Evolutionary conservation across 2,113 vertebrate genomes (phyloP).

Genomic region (Syrrhaptes paradoxus): DNA sequence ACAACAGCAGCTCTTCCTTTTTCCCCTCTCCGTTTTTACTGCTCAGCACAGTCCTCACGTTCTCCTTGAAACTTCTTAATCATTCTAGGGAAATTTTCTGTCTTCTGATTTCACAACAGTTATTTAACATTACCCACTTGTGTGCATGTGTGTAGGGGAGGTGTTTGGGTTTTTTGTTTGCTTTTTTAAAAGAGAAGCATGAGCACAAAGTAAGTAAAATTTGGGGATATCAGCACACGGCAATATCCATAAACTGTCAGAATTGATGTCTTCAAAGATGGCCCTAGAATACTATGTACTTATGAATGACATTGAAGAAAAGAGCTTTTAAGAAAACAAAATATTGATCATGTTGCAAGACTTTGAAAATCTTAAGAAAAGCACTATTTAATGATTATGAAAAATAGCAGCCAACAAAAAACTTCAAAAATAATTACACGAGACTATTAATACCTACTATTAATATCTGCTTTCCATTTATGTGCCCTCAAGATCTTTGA

Average conservation of each 20-base stretch:
- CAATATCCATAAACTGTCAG: background rate
- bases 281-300: fast-evolving
- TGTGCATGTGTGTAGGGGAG: too few species aligned
- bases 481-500: background rate
- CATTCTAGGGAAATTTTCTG: background rate
- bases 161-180: fast-evolving
- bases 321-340: background rate
- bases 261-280: background rate
- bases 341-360: background rate
- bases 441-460: background rate
- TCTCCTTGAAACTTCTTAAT: background rate
- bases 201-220: background rate
- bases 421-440: background rate
- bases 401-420: background rate
- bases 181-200: background rate
- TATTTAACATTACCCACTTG: background rate
- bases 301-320: background rate
- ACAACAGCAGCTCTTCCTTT: background rate
- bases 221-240: background rate
- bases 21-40: background rate
- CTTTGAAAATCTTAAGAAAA: background rate
- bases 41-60: background rate
- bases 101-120: background rate
- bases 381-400: background rate
- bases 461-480: background rate